Evolutionary conservation across 2,797 vertebrate species (phyloP).

Genomic region (Chloroceryle amazona): DNA sequence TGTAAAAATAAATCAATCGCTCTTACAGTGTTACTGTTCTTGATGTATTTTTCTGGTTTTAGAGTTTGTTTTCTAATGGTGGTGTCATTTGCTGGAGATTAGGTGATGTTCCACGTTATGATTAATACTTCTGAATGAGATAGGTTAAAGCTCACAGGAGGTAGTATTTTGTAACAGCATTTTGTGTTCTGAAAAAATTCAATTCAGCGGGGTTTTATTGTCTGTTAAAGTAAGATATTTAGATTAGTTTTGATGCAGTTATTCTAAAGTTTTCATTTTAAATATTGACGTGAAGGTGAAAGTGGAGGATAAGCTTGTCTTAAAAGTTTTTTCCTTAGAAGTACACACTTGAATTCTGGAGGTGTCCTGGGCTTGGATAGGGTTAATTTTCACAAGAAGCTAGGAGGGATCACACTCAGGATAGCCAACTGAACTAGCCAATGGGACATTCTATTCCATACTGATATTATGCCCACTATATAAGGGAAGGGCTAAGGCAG

Average conservation of each 20-base stretch:
- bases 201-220: neutral
- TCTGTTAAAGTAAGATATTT: neutral
- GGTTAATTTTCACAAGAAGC: too few species aligned
- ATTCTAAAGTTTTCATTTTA: neutral
- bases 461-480: too few species aligned
- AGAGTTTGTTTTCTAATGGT: neutral
- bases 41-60: neutral
- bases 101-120: neutral
- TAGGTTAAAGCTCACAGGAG: neutral
- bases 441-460: too few species aligned
- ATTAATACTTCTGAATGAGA: neutral
- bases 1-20: neutral
- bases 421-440: too few species aligned
- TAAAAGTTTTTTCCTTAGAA: neutral
- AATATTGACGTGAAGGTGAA: neutral
- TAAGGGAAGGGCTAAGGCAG: too few species aligned
- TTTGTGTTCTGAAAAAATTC: conserved; percentile 7
- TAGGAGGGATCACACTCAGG: too few species aligned
- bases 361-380: too few species aligned
- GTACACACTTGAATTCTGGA: neutral
- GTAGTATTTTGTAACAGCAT: neutral
- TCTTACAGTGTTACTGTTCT: neutral
- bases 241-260: neutral
- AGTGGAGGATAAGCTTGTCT: neutral
- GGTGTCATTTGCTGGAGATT: neutral